Evolutionary conservation across 2,797 vertebrate genomes (phyloP).

Genomic region (Morelia viridis): DNA sequence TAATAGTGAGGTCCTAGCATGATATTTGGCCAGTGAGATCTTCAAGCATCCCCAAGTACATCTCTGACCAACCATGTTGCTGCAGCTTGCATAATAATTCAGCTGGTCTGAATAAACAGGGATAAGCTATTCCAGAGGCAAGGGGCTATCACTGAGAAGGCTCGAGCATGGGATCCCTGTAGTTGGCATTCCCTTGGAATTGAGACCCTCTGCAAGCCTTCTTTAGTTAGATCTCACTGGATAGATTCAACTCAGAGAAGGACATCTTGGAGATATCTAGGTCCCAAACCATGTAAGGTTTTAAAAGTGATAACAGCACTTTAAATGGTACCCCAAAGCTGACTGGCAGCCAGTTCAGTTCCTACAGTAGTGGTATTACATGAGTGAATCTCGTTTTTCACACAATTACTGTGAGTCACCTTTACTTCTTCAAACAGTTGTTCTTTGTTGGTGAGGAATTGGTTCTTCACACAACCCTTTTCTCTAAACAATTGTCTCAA

Average conservation of each 20-base stretch:
- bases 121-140: not conserved
- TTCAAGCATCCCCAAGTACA: not conserved
- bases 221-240: not conserved
- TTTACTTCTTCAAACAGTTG: no score
- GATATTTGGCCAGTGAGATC: not conserved
- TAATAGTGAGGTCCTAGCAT: not conserved
- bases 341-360: not conserved
- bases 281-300: not conserved
- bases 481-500: not conserved
- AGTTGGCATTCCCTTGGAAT: not conserved
- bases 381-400: no score
- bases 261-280: not conserved
- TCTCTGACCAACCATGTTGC: not conserved
- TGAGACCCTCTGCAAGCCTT: not conserved
- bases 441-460: no score
- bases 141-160: not conserved
- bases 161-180: not conserved
- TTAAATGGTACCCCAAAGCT: not conserved
- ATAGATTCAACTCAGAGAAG: not conserved
- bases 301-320: not conserved
- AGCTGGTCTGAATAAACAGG: not conserved
- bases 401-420: no score
- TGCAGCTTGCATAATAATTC: not conserved
- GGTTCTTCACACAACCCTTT: no score
- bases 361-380: no score